Evolutionary conservation across 2,888 invertebrate species (phyloP), one percentile per base, ranked within the genome.

Genomic region (Drosophila prolongata): DNA sequence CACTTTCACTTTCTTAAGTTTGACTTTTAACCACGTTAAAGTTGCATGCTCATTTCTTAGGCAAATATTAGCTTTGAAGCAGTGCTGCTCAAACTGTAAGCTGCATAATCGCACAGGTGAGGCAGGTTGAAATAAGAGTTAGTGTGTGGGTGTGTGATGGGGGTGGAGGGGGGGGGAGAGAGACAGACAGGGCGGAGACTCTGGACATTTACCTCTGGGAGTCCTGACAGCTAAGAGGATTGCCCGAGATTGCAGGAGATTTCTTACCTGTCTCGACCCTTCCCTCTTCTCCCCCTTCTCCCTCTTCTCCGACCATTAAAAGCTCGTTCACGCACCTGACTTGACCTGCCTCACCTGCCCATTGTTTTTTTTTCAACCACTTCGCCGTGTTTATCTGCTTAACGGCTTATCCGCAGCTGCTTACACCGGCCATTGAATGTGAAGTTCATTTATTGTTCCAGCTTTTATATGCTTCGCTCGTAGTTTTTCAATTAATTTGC

Each of bases 351-450:
- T 44, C 44, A 44, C 19, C n/a, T 10, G 0, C 6, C 56, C 30
- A 16, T 3, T 13, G 6, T 9, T 11, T 1, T 13, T 9, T 27
- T 46, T 46, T 46, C 30, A 43, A 24, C 42, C 42, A 19, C 50
- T 64, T 46, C 19, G 14, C 65, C 47, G 38, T 60, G 60, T 69
- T 69, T 69, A 69, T 69, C 69, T 69, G 69, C 69, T 69, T 69
- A 69, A 69, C 69, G 69, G 69, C 52, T 69, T 69, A 69, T 69
- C 49, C 69, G 46, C 65, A 66, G 65, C 65, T 66, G 65, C 55
- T 66, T 54, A 40, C 46, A 55, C 54, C 65, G 40, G 54, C 46
- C 65, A 54, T 47, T 64, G 65, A 40, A 65, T 42, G 46, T 30
- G 65, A 42, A 66, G 65, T 66, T 66, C 65, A 66, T 64, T 47